Base-by-base conservation (phyloP, 2,888 invertebrate genomes). In the Polydesmus complanatus region DNA sequence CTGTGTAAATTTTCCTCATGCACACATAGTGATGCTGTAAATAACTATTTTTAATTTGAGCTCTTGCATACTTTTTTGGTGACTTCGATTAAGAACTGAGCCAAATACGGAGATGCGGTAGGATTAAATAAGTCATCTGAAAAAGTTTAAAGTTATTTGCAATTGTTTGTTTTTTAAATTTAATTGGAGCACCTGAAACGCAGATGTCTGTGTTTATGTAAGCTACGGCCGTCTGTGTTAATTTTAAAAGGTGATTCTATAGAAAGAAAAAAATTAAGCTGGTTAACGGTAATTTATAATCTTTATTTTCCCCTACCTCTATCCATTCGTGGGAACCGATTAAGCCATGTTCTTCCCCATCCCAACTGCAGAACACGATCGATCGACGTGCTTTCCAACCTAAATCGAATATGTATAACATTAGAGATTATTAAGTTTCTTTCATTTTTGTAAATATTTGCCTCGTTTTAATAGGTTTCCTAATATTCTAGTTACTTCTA, bases 301-400 rank as follows among this genome's bases (percentile, higher is more conserved):
- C n/a, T n/a, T n/a, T n/a, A n/a, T n/a, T n/a, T n/a, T n/a, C n/a
- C 3, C 53, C 18, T 3, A 76, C 19, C 75, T 65, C 65, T 8
- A 66, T 74, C 71, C 75, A 78, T 66, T 78, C 78, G 1, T 72
- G 73, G 1, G 78, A 78, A 1, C 78, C 78, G 27, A 78, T 69
- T 1, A 78, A 65, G 1, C 74, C 75, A 58, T 72, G 74, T 63
- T 78, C 78, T 66, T 79, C 78, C 0, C 76, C 77, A 55, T 75
- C 78, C 78, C 78, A 78, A 49, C 74, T 73, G 65, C 74, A 72
- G 65, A 77, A 77, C 61, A 77, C 68, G 48, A 79, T 69, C 1
- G 75, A 72, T 50, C 79, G 66, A 18, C 75, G 68, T 3, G 79
- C 79, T 53, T 73, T 67, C 78, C 78, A 79, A 2, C 74, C 75